Conservation (phyloP, 2,888 invertebrate species). For the Oegoconia quadripuncta region DNA sequence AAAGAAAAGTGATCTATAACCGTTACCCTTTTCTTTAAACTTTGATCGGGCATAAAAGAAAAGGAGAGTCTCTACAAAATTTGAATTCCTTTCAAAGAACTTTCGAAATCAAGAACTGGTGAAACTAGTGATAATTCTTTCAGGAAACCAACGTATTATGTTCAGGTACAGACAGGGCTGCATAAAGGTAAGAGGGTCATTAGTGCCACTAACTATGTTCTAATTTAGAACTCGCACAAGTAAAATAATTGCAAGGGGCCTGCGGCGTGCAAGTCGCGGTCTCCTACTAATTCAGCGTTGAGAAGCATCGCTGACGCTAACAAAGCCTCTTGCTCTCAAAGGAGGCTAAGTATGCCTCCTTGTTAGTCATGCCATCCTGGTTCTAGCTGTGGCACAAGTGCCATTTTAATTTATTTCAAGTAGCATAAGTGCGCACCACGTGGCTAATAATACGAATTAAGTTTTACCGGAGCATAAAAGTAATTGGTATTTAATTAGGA, state of each 20-base stretch:
- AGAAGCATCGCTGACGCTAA: slow-evolving; percentile 32
- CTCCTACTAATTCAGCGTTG: slow-evolving; percentile 30
- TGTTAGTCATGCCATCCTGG: slow-evolving; percentile 34
- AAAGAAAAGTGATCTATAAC: too few relatives aligned
- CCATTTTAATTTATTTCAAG: background rate
- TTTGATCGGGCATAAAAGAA: too few relatives aligned
- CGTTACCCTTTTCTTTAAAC: too few relatives aligned
- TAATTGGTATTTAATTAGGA: too few relatives aligned
- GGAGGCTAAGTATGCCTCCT: slow-evolving; percentile 31
- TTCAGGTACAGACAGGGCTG: background rate
- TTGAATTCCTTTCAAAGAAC: too few relatives aligned
- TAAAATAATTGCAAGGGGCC: slow-evolving; percentile 3
- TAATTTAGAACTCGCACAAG: slow-evolving; percentile 9
- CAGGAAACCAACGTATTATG: too few relatives aligned
- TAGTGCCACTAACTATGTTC: slow-evolving; percentile 3
- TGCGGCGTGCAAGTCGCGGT: background rate
- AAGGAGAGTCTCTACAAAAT: too few relatives aligned
- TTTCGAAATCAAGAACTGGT: too few relatives aligned
- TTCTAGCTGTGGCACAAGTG: slow-evolving; percentile 21
- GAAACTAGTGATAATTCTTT: too few relatives aligned
- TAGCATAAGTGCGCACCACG: too few relatives aligned
- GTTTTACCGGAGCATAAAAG: too few relatives aligned
- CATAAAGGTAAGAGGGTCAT: background rate
- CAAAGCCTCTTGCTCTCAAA: slow-evolving; percentile 39
- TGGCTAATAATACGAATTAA: too few relatives aligned